Evolutionary conservation across 2,888 invertebrate species (phyloP), one percentile per base, ranked within the genome.

Genomic region (Chelonus formosanus): DNA sequence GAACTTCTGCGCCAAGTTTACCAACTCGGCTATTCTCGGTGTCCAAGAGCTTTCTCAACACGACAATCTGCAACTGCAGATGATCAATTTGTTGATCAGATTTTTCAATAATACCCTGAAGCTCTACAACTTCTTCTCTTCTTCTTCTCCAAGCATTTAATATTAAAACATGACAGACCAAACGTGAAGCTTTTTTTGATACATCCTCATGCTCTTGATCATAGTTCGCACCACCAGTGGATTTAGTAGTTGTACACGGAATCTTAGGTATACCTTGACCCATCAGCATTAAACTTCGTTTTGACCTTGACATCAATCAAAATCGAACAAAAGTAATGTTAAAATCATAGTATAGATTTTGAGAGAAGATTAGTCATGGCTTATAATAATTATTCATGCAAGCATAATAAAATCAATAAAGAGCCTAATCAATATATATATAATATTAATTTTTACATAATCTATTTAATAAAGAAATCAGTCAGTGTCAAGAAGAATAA

Each of bases 11-110:
- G 75, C 85, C 86, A 44, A 88, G 84, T 67, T 85, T 82, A 4
- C 85, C 83, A 8, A 88, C 86, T 68, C 88, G 87, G 3, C 78
- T 81, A 74, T 88, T 88, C 81, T 90, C 90, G 0, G 88, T 86
- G 71, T 88, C 87, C 73, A 89, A 81, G 54, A 90, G 82, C 1
- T 87, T 85, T 70, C 89, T 87, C 48, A 90, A 80, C 3, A 89
- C 86, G 32, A 85, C 84, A 68, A 89, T 87, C 78, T 90, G 90
- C 34, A 89, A 82, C 54, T 89, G 88, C 61, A 86, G 72, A 65
- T 86, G 84, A 44, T 80, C 79, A 52, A 85, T 78, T 77, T 85
- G 78, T 73, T 88, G 87, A 2, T 85, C 85, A 78, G 88, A 85
- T 20, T 81, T 79, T 65, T 86, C 86, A 58, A 88, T 80, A 4